Evolutionary conservation across 1,140 invertebrate species (phyloP).

Genomic region (Uloborus diversus): DNA sequence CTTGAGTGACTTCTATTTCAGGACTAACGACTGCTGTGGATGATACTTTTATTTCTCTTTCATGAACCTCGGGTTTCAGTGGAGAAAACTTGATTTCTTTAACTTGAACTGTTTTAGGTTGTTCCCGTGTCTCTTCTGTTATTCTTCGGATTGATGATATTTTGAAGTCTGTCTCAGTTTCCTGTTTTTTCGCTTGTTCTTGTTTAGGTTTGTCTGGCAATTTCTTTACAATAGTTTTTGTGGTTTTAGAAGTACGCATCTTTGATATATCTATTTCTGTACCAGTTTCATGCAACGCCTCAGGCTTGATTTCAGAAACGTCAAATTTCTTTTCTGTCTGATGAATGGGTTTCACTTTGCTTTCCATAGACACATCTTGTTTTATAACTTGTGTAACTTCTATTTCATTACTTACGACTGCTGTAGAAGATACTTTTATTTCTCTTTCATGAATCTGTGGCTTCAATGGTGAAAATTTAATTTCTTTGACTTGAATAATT

Average conservation of each 20-base stretch:
- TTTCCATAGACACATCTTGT: conserved; percentile 28
- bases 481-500: conserved; percentile 21
- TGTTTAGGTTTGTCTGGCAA: too few species aligned
- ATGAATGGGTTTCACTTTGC: conserved; percentile 47
- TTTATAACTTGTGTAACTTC: conserved; percentile 41
- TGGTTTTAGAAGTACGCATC: background rate
- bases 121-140: background rate
- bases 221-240: background rate
- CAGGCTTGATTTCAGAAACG: conserved; percentile 48
- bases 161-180: conserved; percentile 47
- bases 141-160: conserved; percentile 30
- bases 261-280: conserved; percentile 5
- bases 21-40: conserved; percentile 17
- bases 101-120: conserved; percentile 9
- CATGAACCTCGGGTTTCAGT: conserved; percentile 19
- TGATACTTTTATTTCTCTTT: conserved; percentile 38
- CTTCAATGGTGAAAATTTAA: conserved; percentile 30
- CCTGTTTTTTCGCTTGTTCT: too few species aligned
- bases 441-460: conserved; percentile 39
- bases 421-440: conserved; percentile 22
- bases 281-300: conserved; percentile 17
- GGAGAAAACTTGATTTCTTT: conserved; percentile 36
- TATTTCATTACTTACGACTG: conserved; percentile 20
- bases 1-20: conserved; percentile 49
- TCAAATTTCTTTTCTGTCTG: conserved; percentile 22